Percentiles rank a stretch among this genome's conserved stretches.
Evolutionary conservation across 2,888 invertebrate species (phyloP).

Genomic region (Cosmopolites sordidus): DNA sequence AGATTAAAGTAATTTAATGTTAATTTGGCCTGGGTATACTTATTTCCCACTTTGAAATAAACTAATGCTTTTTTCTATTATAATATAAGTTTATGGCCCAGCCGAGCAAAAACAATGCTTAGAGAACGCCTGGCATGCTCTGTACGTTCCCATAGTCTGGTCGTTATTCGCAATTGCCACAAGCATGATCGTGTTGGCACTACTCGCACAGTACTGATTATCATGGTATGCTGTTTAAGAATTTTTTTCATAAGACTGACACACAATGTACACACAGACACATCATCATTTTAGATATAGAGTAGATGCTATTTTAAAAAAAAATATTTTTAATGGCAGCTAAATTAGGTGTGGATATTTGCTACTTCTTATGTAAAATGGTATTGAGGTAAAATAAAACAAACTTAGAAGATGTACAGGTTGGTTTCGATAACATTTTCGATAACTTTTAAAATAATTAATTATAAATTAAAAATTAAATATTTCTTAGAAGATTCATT

Average conservation of each 20-base stretch:
- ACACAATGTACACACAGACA: not conserved
- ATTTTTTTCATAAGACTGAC: slow-evolving; percentile 20
- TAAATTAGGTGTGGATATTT: no score
- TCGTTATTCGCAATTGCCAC: slow-evolving; percentile 49
- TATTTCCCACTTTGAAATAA: slow-evolving; percentile 26
- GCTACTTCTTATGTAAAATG: no score
- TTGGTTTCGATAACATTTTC: no score
- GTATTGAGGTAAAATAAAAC: no score
- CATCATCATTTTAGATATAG: not conserved
- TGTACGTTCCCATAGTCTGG: slow-evolving; percentile 47
- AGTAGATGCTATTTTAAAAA: not conserved
- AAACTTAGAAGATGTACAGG: no score
- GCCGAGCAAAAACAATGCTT: slow-evolving; percentile 42
- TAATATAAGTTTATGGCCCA: slow-evolving; percentile 34
- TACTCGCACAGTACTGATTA: slow-evolving; percentile 47
- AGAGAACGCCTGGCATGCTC: slow-evolving; percentile 47
- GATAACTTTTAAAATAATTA: no score
- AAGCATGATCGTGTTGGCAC: slow-evolving; percentile 51
- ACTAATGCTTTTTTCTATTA: slow-evolving; percentile 16
- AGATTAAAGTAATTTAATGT: slow-evolving; percentile 39
- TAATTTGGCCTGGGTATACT: slow-evolving; percentile 33
- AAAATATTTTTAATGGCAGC: no score
- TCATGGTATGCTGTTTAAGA: slow-evolving; percentile 43
- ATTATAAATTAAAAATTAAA: no score
- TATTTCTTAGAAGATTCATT: no score